Evolutionary conservation across 1,140 invertebrate genomes (phyloP), one percentile per base, ranked within the genome.

Genomic region (Rhagoletis pomonella): DNA sequence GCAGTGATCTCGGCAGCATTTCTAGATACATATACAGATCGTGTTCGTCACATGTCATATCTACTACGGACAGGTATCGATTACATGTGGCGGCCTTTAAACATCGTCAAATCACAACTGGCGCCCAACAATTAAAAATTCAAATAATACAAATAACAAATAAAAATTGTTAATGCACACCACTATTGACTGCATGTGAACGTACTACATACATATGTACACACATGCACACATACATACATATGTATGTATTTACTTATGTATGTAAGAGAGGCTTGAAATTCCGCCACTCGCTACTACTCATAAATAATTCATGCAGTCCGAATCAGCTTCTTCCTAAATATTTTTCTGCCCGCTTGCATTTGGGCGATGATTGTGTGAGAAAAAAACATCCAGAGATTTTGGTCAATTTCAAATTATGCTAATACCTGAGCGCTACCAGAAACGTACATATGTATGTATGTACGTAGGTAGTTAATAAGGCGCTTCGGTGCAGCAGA

Each of bases 51-150:
- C 73, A 19, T 81, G 73, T 81, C 73, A 81, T 29, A 29, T 29
- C 29, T 29, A 55, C 47, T 1, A 17, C 7, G 73, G 73, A 50
- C 73, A 81, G 73, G 47, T 81, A 81, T 81, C 73, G 73, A 81
- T 81, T 81, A 81, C 73, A 58, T 47, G 55, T 2, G n/a, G 50
- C 44, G 73, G 17, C 7, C 47, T 81, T 55, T n/a, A 44, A 17
- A 62, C 60, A 14, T 62, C 60, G 60, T 62, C 60, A 2, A 81
- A 44, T 81, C 47, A 81, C 47, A 89, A 90, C 89, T 91, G 90
- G 90, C 90, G 90, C 90, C 90, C 91, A 91, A 90, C 91, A 91
- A 91, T 91, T 91, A 91, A 91, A 90, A 91, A 91, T 91, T 91
- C 90, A 91, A 91, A 91, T 91, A 91, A 90, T 6, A 81, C 14